phyloP scores from a whole-genome alignment of 2,888 invertebrate genomes.

The Pyrgus malvae region DNA sequence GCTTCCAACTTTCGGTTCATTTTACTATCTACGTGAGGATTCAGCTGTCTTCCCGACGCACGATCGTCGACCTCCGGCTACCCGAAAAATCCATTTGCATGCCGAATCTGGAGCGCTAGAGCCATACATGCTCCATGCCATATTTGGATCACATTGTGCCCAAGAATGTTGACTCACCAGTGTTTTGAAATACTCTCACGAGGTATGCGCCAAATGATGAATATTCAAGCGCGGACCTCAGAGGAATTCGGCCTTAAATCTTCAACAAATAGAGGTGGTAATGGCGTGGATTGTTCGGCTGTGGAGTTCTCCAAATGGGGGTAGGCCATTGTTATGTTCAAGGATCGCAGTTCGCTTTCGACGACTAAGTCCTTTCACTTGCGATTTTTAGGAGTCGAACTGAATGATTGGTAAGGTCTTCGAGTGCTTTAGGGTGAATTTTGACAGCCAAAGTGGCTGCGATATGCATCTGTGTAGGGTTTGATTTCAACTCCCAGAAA shows the following conservation, averaged over 20 bases:
- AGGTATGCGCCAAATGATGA: constrained; percentile 26
- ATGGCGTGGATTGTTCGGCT: background rate
- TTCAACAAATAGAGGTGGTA: background rate
- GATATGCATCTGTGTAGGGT: too few relatives aligned
- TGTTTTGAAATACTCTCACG: constrained; percentile 44
- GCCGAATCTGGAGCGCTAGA: constrained; percentile 10
- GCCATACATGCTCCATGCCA: constrained; percentile 11
- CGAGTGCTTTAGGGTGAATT: background rate
- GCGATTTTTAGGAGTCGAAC: constrained; percentile 24
- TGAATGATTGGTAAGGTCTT: too few relatives aligned
- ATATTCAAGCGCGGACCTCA: constrained; percentile 11
- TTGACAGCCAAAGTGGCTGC: too few relatives aligned
- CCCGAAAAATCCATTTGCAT: constrained; percentile 13
- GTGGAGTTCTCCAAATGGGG: constrained; percentile 22
- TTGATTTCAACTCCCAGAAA: too few relatives aligned
- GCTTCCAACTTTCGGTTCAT: too few relatives aligned
- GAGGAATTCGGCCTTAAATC: background rate
- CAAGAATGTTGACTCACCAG: constrained; percentile 37
- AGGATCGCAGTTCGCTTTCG: constrained; percentile 26
- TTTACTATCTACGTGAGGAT: too few relatives aligned
- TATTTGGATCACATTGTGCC: constrained; percentile 34
- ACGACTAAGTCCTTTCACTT: constrained; percentile 24
- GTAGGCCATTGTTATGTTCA: constrained; percentile 24
- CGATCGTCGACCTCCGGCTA: background rate
- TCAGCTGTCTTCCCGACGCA: too few relatives aligned